These are phyloP conservation scores for Synanthedon andrenaeformis DNA, from an alignment of 2,888 invertebrate species.

Conservation along the genomic window DNA sequence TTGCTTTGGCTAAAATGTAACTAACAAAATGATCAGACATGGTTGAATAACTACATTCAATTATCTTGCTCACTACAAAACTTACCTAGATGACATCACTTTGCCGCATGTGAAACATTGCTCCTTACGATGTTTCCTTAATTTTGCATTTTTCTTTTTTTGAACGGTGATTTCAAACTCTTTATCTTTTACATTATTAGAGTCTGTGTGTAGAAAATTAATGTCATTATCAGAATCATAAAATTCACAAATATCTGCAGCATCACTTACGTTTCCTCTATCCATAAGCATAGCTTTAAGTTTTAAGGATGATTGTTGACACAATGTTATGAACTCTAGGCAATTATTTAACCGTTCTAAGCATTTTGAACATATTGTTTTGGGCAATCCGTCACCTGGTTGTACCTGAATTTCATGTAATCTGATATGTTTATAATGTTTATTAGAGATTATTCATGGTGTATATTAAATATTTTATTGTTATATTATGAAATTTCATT, in stretches of 20 bases:
- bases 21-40: no score
- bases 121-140: constrained; percentile 25
- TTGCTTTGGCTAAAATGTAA: no score
- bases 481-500: no score
- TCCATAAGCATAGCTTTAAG: constrained; percentile 16
- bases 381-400: constrained; percentile 43
- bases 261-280: neutral
- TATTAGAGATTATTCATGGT: neutral
- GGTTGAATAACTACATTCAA: no score
- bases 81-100: constrained; percentile 60
- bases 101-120: constrained; percentile 66
- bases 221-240: constrained; percentile 5
- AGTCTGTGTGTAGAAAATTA: neutral
- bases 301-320: constrained; percentile 36
- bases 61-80: no score
- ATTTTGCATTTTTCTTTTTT: constrained; percentile 3
- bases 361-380: constrained; percentile 40
- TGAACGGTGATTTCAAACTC: neutral
- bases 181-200: neutral
- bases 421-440: neutral
- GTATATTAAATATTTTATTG: neutral
- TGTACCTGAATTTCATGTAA: constrained; percentile 30
- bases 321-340: constrained; percentile 36
- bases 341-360: constrained; percentile 33
- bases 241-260: neutral